Evolutionary conservation across 2,113 vertebrate species (phyloP), one percentile per base, ranked within the genome.

Genomic region (Gadus chalcogrammus): DNA sequence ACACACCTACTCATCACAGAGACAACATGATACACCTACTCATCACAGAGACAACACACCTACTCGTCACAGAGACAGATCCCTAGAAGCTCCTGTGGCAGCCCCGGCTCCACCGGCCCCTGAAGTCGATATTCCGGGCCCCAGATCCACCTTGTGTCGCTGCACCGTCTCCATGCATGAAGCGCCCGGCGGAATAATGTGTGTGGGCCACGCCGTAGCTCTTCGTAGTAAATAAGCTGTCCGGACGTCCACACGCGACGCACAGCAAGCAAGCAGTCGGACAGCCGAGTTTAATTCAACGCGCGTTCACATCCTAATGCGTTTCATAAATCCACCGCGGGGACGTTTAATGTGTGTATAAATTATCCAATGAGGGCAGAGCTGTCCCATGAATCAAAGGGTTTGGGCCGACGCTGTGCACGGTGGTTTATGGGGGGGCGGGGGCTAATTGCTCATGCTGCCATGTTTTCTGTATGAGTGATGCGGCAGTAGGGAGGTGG

Each of bases 311-410:
- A 17, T 48, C 52, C 18, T 38, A 67, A 72, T 64, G 67, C 65
- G 65, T 75, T 58, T 9, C 65, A 70, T 80, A 81, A 81, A 71
- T 74, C 69, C 28, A 65, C 72, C 66, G 64, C 77, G 70, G 55
- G 79, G 55, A 48, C 59, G 27, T 53, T 5, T 31, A 24, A 35
- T 58, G 5, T 27, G 60, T 52, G 42, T 69, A 65, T 74, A 69
- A 74, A 65, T 65, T 58, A 42, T 1, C 56, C 63, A 58, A 61
- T 65, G 55, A 70, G 64, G 55, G 56, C n/a, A 64, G 31, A 12
- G 67, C 8, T 48, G 18, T 58, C 17, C 61, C 15, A 62, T 61
- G 22, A 61, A 48, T 69, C 5, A 15, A 4, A 12, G 31, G 13
- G 3, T 42, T 5, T 22, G 15, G 17, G 22, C 9, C 35, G 8